Evolutionary conservation across 2,113 vertebrate species (phyloP), one percentile per base, ranked within the genome.

Genomic region (Astur gentilis): DNA sequence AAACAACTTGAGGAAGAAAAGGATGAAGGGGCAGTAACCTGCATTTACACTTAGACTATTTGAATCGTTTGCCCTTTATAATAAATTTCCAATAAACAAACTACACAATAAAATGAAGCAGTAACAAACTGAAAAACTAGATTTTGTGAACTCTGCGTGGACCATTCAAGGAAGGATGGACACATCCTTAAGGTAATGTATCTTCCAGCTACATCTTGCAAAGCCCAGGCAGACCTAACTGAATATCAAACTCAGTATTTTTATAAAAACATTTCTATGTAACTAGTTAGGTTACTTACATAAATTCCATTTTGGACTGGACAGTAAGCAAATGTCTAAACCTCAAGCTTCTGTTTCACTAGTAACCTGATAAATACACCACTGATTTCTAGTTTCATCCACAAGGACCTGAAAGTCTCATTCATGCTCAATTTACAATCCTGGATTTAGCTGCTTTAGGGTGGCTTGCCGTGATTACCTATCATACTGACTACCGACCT

Each of bases 401-500:
- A 77, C 47, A 81, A 65, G 66, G 40, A 52, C 81, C 61, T 89
- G 79, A 92, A 87, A 87, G 87, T 34, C 78, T 89, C 61, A 57
- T 76, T 95, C 95, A 75, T 65, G 54, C 60, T 90, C 89, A 81
- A 84, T 96, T 92, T 91, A 86, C 96, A 95, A 70, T 31, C 79
- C 42, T 64, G 52, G 47, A 67, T 80, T 95, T 95, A 84, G 64
- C 71, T 95, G 50, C 73, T 94, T 95, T 95, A 85, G 65, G 93
- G 82, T 90, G 91, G 52, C 78, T 92, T 95, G 84, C 83, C 3
- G 2, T 85, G 97, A 96, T 97, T 98, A 96, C 67, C 83, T 93
- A 97, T 85, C 96, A 93, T 94, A 85, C 79, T 2, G 16, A 95
- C 88, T 81, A 94, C 83, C 29, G 49, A 47, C 76, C 79, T 13